Conservation (phyloP, 2,797 vertebrate genomes). For the Urophycis tenuis region DNA sequence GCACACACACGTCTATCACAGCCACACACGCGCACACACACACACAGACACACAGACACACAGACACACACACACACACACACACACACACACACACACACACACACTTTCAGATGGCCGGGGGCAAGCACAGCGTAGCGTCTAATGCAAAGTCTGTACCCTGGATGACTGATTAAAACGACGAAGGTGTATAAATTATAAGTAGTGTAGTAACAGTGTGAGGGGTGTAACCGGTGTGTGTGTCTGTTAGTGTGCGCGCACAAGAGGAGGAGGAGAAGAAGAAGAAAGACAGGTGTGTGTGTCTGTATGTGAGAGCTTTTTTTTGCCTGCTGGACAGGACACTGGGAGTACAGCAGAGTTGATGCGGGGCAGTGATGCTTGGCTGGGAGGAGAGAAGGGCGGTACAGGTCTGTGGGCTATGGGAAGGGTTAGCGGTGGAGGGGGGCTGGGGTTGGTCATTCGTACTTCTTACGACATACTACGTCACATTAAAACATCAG, state of each 20-base stretch:
- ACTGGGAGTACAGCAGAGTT: constrained; percentile 40
- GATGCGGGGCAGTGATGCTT: background rate
- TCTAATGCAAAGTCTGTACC: background rate
- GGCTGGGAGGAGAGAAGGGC: background rate
- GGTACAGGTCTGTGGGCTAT: background rate
- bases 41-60: constrained; percentile 8
- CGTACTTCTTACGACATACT: constrained; percentile 17
- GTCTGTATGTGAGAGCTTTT: constrained; percentile 22
- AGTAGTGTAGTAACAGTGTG: background rate
- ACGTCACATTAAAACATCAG: constrained; percentile 21
- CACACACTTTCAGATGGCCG: background rate
- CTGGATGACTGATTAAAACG: background rate
- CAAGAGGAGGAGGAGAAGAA: background rate
- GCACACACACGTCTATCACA: background rate
- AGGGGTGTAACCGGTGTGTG: background rate
- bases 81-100: background rate
- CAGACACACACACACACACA: background rate
- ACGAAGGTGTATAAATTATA: background rate
- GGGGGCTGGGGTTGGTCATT: background rate
- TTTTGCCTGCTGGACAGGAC: constrained; percentile 74
- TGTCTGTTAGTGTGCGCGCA: constrained; percentile 7
- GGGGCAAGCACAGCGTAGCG: background rate
- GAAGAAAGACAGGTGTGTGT: background rate
- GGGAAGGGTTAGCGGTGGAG: background rate
- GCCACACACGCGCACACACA: constrained; percentile 27